These are phyloP conservation scores for Mayetiola destructor DNA, from an alignment of 2,888 invertebrate species.

Conservation along the genomic window DNA sequence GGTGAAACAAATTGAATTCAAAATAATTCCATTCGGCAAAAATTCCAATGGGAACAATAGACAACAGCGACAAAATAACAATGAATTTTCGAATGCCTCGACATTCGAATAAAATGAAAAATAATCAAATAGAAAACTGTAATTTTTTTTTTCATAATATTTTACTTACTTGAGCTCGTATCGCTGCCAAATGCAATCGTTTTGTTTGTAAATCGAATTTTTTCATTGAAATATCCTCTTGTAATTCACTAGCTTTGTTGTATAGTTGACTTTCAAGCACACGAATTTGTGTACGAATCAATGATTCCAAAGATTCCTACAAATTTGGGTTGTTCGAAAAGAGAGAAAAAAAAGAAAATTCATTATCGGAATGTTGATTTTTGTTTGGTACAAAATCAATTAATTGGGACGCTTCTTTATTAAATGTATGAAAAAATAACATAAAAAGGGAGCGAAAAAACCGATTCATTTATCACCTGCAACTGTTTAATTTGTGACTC, in stretches of 20 bases:
- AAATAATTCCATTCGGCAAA: no score
- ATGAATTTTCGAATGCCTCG: no score
- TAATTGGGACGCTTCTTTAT: not conserved
- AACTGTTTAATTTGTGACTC: slow-evolving; percentile 77
- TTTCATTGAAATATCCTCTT: slow-evolving; percentile 90
- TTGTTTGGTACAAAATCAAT: not conserved
- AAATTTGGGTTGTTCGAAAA: not conserved
- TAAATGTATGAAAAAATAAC: not conserved
- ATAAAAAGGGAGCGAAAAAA: not conserved
- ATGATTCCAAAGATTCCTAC: slow-evolving; percentile 70
- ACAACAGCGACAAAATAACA: no score
- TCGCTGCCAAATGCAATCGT: slow-evolving; percentile 77
- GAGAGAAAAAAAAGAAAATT: not conserved
- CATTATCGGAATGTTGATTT: not conserved
- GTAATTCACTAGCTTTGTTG: slow-evolving; percentile 88
- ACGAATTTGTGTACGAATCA: slow-evolving; percentile 64
- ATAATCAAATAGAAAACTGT: no score
- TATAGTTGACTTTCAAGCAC: slow-evolving; percentile 68
- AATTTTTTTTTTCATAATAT: no score
- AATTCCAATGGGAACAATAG: no score
- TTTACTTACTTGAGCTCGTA: slow-evolving; percentile 78
- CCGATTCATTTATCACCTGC: slow-evolving; percentile 35
- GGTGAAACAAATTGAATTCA: no score
- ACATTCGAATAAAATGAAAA: no score
- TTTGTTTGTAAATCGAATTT: slow-evolving; percentile 85